Base-by-base conservation (phyloP, 2,113 vertebrate species). In the Zapornia atra region DNA sequence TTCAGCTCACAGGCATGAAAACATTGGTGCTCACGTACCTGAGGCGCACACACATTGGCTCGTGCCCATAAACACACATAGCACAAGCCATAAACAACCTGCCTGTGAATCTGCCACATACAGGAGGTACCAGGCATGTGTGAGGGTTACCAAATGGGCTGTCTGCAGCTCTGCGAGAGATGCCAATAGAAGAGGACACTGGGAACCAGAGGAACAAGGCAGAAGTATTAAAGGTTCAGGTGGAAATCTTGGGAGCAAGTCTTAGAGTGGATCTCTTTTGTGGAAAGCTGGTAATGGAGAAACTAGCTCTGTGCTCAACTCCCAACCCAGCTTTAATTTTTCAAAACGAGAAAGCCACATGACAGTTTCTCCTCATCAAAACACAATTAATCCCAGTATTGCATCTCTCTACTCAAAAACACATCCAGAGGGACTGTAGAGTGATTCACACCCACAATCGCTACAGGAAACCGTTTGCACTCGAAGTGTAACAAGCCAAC, bases 391-490 rank as follows among this genome's bases (percentile, higher is more conserved):
- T 93, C 83, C 86, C 90, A 86, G 90, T 44, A 90, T 91, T 90
- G 73, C 80, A 88, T 73, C 79, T 84, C 57, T 73, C 75, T 53
- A 82, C 88, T 91, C 51, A 93, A 92, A 96, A 96, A 93, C 86
- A 89, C 88, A 93, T 96, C 96, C 92, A 95, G 77, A 91, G 95
- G 91, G 94, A 96, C 88, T 91, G 77, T 94, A 79, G 88, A 87
- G 92, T 94, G 94, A 93, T 87, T 87, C 88, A 92, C 92, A 94
- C 82, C 86, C 77, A 94, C 84, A 91, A 72, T 84, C 2, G 33
- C 93, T 95, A 96, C 94, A 95, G 93, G 94, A 96, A 96, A 95
- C 90, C 73, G 2, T 88, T 95, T 94, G 92, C 94, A 95, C 95
- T 96, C 92, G 51, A 82, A 94, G 90, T 96, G 92, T 87, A 97